Percentiles rank a stretch among this genome's conserved stretches.
Evolutionary conservation across 2,888 invertebrate species (phyloP).

Genomic region (Escarpia spicata): DNA sequence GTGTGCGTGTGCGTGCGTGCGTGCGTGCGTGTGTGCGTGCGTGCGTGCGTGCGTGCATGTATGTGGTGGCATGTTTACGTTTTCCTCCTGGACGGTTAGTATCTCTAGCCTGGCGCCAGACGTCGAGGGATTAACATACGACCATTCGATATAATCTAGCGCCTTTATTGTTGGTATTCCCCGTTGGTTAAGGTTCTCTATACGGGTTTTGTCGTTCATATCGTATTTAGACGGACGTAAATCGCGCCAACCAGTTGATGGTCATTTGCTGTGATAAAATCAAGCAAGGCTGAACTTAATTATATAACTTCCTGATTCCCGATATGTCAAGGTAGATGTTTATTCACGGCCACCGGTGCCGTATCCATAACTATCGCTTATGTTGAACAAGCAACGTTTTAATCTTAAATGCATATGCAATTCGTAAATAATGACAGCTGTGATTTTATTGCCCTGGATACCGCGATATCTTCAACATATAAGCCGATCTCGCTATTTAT

Average conservation of each 20-base stretch:
- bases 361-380: neutral
- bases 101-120: too few species aligned
- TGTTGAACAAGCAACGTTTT: neutral
- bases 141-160: too few species aligned
- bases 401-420: neutral
- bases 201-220: too few species aligned
- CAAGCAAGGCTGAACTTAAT: neutral
- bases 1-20: neutral
- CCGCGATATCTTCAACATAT: neutral
- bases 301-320: neutral
- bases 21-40: neutral
- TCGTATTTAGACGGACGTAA: too few species aligned
- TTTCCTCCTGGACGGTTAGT: too few species aligned
- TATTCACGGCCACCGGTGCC: neutral
- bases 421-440: constrained; percentile 1
- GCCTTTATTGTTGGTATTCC: too few species aligned
- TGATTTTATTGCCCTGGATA: neutral
- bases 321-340: neutral
- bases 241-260: too few species aligned
- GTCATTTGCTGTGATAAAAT: neutral
- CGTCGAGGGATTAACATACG: too few species aligned
- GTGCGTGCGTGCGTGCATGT: neutral
- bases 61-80: too few species aligned
- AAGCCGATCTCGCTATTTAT: neutral
- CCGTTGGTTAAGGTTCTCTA: too few species aligned